phyloP scores from a whole-genome alignment of 2,888 invertebrate species.

The Yponomeuta evonymella region DNA sequence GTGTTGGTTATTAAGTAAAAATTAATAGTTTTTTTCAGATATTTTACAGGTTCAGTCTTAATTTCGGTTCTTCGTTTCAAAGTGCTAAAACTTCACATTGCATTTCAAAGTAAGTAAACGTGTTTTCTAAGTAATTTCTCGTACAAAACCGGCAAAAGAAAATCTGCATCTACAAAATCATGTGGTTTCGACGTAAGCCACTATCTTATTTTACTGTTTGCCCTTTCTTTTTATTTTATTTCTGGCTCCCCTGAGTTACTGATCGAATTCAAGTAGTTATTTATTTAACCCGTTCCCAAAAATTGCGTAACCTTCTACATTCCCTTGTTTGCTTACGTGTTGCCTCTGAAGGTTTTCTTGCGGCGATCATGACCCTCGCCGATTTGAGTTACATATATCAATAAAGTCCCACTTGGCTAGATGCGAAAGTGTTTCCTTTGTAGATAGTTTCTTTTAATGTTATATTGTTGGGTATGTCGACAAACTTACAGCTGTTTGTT shows the following conservation, averaged over 20 bases:
- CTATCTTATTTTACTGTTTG: constrained; percentile 17
- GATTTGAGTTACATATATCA: constrained; percentile 29
- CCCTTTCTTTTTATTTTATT: neutral
- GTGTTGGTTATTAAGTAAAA: constrained; percentile 63
- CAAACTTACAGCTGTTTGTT: constrained; percentile 7
- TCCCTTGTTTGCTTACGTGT: constrained; percentile 73
- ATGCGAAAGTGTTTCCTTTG: neutral
- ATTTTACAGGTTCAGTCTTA: constrained; percentile 39
- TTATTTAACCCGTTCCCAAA: constrained; percentile 37
- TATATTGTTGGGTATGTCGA: neutral
- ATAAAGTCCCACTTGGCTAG: constrained; percentile 6
- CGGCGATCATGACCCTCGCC: constrained; percentile 66
- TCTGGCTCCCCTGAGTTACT: neutral
- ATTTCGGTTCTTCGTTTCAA: constrained; percentile 37
- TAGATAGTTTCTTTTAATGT: neutral
- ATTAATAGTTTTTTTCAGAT: constrained; percentile 58
- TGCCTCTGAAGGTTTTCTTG: constrained; percentile 63
- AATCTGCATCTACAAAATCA: constrained; percentile 47
- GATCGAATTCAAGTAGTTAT: constrained; percentile 9
- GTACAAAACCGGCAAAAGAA: constrained; percentile 45
- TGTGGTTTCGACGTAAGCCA: constrained; percentile 29
- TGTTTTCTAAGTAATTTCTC: constrained; percentile 23
- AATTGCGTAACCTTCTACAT: constrained; percentile 73
- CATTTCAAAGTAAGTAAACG: constrained; percentile 56
- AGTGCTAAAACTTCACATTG: constrained; percentile 44